Evolutionary conservation across 1,140 invertebrate species (phyloP), one percentile per base, ranked within the genome.

Genomic region (Arion vulgaris): DNA sequence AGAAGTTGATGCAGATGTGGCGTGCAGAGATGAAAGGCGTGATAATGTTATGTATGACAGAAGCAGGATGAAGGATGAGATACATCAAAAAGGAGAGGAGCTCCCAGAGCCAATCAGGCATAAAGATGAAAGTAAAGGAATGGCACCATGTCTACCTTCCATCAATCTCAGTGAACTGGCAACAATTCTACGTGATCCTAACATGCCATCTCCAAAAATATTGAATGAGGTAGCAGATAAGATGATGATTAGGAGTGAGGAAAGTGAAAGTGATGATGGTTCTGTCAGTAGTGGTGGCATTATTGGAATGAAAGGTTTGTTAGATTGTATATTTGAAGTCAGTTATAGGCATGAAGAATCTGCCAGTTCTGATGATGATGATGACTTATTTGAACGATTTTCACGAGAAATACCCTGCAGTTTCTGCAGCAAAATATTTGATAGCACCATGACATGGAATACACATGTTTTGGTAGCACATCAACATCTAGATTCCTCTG

Each of bases 321-420:
- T 80, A 23, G 78, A 80, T 71, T 80, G 78, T 36, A 80, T 80
- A 36, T 45, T 80, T n/a, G 78, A 80, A 51, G 78, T 80, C 0
- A 69, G 7, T 32, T 51, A 66, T 38, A 28, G 45, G 32, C 78
- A 80, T n/a, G 45, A 80, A 5, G 78, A 80, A 51, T 80, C 78
- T 11, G 78, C 66, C 38, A 51, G 39, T 45, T 80, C 78, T 36
- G 78, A 80, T 49, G 77, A 79, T 17, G 57, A 68, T n/a, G 62
- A 69, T 41, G 62, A 49, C 32, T 11, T 19, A 23, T 39, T 57
- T 45, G 78, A 80, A 51, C 45, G 23, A 71, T 49, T 80, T 36
- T 9, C 38, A 17, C 62, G 78, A 9, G 23, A 80, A 34, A 71
- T 80, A 49, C 62, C 78, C 1, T 80, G 78, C 45, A 32, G 0